phyloP scores from a whole-genome alignment of 2,113 vertebrate genomes.

The Paradoxurus hermaphroditus region DNA sequence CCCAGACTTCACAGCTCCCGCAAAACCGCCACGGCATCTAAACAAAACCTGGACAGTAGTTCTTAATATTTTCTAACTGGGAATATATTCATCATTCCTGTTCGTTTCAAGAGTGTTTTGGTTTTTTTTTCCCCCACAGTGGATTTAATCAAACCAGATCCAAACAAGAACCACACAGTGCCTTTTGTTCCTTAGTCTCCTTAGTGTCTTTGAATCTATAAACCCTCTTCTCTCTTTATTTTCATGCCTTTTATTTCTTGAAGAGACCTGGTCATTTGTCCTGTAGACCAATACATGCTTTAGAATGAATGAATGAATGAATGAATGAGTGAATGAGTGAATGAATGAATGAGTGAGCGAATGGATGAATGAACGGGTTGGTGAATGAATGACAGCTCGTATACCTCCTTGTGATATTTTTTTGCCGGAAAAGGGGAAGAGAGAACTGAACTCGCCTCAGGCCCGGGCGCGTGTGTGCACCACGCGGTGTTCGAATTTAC shows the following conservation, averaged over 20 bases:
- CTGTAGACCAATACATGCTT: background rate
- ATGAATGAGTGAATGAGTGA: too few relatives aligned
- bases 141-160: background rate
- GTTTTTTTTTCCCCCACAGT: fast-evolving
- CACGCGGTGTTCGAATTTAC: background rate
- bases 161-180: background rate
- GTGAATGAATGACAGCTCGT: background rate
- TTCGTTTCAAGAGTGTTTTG: background rate
- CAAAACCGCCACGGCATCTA: background rate
- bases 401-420: fast-evolving
- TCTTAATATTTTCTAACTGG: background rate
- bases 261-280: background rate
- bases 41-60: background rate
- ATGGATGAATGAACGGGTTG: background rate
- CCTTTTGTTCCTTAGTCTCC: background rate
- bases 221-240: background rate
- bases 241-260: background rate
- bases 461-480: background rate
- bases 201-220: background rate
- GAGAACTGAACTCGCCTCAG: background rate
- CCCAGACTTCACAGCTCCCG: background rate
- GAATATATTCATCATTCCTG: background rate
- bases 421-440: background rate
- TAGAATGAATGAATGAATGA: too few relatives aligned
- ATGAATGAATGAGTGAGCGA: background rate